Conservation (phyloP, 2,113 vertebrate genomes). For the Rhineura floridana region DNA sequence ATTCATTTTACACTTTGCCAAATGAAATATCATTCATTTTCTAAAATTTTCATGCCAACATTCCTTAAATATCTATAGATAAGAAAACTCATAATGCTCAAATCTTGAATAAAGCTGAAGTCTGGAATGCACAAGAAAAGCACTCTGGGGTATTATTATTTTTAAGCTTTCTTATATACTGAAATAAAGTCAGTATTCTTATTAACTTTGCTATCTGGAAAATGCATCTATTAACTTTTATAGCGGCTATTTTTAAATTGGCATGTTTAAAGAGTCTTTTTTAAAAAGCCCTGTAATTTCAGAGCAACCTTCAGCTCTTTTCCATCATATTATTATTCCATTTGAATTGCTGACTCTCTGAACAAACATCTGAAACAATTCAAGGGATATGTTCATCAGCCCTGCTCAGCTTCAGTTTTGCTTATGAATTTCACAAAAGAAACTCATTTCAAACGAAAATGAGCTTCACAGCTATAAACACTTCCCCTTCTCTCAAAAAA, state of each 20-base stretch:
- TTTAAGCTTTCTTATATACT: not conserved
- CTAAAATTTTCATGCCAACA: not conserved
- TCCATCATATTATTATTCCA: constrained; percentile 5
- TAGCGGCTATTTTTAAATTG: constrained; percentile 12
- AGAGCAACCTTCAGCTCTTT: not conserved
- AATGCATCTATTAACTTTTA: constrained; percentile 25
- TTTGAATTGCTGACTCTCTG: constrained; percentile 9
- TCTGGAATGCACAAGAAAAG: constrained; percentile 22
- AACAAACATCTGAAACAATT: not conserved
- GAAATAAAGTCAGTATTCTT: constrained; percentile 27
- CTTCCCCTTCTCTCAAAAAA: too few species aligned
- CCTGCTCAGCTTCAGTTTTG: not conserved
- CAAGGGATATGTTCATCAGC: not conserved
- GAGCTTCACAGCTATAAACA: not conserved
- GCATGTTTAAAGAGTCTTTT: not conserved
- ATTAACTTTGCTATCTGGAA: constrained; percentile 30
- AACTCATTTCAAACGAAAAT: too few species aligned
- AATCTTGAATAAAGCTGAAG: constrained; percentile 2
- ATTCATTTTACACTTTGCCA: not conserved
- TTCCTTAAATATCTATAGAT: not conserved
- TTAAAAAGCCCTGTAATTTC: constrained; percentile 13
- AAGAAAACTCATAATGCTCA: not conserved
- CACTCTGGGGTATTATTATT: constrained; percentile 9
- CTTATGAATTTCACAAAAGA: not conserved
- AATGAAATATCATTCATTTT: not conserved